Percentiles rank a stretch among this genome's conserved stretches.
These are phyloP conservation scores for Catamblyrhynchus diadema DNA, from an alignment of 2,797 vertebrate species.

Conservation along the genomic window DNA sequence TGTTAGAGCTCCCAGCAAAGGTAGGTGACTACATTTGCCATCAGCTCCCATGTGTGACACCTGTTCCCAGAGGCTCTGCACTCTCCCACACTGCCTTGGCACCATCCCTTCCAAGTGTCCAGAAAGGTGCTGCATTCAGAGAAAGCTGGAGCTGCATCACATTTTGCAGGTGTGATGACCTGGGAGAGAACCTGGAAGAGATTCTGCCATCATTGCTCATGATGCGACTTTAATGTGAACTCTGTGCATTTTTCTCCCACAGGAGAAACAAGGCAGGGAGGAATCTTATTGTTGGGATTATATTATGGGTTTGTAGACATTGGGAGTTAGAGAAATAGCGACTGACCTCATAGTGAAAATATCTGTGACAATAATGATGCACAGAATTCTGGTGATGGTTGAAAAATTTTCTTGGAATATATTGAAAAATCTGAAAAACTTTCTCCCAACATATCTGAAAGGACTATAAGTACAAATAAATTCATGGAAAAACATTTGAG, in stretches of 20 bases:
- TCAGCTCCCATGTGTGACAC: neutral
- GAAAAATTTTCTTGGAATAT: neutral
- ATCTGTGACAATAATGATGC: neutral
- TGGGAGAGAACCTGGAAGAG: neutral
- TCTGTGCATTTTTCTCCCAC: neutral
- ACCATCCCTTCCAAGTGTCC: neutral
- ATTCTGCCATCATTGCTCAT: neutral
- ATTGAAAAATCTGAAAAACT: neutral
- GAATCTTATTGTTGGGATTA: neutral
- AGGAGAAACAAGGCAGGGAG: neutral
- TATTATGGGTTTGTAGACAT: neutral
- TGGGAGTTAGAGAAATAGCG: neutral
- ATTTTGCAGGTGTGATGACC: neutral
- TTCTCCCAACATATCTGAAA: neutral
- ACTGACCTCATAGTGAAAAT: neutral
- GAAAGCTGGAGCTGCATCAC: neutral
- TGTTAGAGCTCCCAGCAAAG: neutral
- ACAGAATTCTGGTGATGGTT: neutral
- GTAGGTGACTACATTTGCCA: neutral
- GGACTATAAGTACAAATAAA: neutral
- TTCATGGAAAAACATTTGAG: neutral
- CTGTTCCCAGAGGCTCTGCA: neutral
- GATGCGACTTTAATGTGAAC: neutral
- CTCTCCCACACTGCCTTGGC: neutral
- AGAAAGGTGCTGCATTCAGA: neutral